Conservation (phyloP, 2,888 invertebrate genomes). For the Meandrusa payeni region DNA sequence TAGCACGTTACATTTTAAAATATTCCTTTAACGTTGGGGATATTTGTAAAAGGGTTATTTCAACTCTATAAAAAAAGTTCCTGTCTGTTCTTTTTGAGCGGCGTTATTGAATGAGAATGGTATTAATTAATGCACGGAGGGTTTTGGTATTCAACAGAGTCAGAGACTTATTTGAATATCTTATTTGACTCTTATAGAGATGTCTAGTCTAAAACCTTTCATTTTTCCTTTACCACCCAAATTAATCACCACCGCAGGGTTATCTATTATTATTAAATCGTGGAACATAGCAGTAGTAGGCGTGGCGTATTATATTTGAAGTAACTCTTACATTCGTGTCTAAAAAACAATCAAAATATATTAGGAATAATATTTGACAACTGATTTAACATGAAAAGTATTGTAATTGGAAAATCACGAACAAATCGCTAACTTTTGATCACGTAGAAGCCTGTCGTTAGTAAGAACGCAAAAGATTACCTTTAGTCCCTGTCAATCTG, state of each 20-base stretch:
- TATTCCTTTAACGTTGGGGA: constrained; percentile 10
- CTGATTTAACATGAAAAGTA: background rate
- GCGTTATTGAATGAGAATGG: background rate
- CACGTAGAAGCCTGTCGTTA: background rate
- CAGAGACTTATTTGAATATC: too few relatives aligned
- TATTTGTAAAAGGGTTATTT: constrained; percentile 8
- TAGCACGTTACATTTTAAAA: constrained; percentile 16
- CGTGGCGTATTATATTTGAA: too few relatives aligned
- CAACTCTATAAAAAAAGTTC: constrained; percentile 8
- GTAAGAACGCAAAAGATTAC: constrained; percentile 1
- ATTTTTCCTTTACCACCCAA: too few relatives aligned
- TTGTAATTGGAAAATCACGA: constrained; percentile 8
- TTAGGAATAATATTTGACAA: background rate
- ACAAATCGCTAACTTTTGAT: constrained; percentile 12
- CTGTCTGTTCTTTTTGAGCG: constrained; percentile 1
- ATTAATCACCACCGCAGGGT: too few relatives aligned
- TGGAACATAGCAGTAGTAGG: too few relatives aligned
- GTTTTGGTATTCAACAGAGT: too few relatives aligned
- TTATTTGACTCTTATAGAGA: too few relatives aligned
- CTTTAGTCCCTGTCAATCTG: constrained; percentile 40
- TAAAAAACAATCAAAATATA: too few relatives aligned
- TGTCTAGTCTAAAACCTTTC: too few relatives aligned
- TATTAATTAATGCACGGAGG: too few relatives aligned
- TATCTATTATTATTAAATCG: too few relatives aligned
- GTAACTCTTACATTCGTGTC: too few relatives aligned